A percentile compares a stretch with the other conserved stretches of the same genome.
These are phyloP conservation scores for Oligia strigilis DNA, from an alignment of 2,888 invertebrate species.

Conservation along the genomic window DNA sequence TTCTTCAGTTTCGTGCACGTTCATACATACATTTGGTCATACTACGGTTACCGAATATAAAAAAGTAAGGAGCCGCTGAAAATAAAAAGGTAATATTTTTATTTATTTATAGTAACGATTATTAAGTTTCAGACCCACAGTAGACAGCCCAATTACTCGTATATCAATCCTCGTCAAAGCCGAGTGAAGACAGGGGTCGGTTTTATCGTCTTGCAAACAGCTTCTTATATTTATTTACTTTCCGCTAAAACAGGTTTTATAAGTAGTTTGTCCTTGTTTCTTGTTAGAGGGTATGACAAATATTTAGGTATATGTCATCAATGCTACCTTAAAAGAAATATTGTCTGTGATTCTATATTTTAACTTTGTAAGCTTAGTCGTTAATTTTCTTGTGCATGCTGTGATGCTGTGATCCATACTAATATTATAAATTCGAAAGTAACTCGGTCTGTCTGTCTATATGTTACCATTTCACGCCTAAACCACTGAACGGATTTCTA, in stretches of 20 bases:
- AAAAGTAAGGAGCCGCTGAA: neutral
- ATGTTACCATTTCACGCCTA: too few relatives aligned
- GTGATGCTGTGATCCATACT: neutral
- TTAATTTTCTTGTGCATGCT: neutral
- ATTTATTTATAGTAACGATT: constrained; percentile 31
- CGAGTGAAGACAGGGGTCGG: constrained; percentile 53
- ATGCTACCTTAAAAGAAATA: constrained; percentile 9
- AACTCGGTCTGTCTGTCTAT: too few relatives aligned
- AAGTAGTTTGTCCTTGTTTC: constrained; percentile 57
- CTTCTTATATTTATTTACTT: constrained; percentile 53
- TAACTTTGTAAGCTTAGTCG: too few relatives aligned
- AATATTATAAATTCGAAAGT: too few relatives aligned
- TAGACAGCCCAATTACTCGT: constrained; percentile 15
- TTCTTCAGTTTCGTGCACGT: neutral
- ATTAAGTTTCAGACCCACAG: constrained; percentile 39
- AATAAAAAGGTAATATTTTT: constrained; percentile 4
- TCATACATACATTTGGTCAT: neutral
- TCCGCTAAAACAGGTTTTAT: constrained; percentile 53
- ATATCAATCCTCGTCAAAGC: constrained; percentile 58
- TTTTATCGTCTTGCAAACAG: constrained; percentile 51
- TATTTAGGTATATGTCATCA: constrained; percentile 26
- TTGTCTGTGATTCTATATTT: neutral
- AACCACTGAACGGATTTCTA: too few relatives aligned
- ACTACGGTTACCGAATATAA: neutral
- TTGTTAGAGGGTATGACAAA: constrained; percentile 44